phyloP scores from a whole-genome alignment of 2,888 invertebrate genomes.

The Cyclophora punctaria region DNA sequence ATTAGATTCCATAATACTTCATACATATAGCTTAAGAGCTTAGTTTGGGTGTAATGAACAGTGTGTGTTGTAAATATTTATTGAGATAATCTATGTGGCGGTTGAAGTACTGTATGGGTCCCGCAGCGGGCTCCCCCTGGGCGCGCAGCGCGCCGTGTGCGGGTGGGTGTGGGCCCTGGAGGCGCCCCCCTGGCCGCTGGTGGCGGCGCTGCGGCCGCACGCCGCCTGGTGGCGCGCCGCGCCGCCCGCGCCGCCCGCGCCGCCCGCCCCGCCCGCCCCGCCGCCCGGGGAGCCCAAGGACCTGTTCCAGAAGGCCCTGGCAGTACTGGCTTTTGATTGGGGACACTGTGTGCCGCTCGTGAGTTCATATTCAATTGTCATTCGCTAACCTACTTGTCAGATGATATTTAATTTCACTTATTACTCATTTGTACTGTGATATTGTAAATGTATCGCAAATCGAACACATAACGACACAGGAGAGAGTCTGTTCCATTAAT shows the following conservation, averaged over 20 bases:
- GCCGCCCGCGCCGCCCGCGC: conserved; percentile 34
- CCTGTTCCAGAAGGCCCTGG: conserved; percentile 34
- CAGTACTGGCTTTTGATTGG: conserved; percentile 49
- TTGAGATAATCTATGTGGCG: no score
- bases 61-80: no score
- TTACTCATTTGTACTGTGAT: no score
- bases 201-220: conserved; percentile 45
- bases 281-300: conserved; percentile 25
- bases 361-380: conserved; percentile 15
- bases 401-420: no score
- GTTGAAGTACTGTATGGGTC: neutral
- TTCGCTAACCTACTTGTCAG: no score
- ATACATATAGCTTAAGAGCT: no score
- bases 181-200: conserved; percentile 43
- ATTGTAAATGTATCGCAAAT: no score
- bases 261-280: conserved; percentile 39
- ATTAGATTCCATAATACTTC: no score
- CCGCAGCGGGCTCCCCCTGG: conserved; percentile 48
- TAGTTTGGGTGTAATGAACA: no score
- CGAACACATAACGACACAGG: no score
- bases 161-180: conserved; percentile 25
- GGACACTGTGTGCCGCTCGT: conserved; percentile 63
- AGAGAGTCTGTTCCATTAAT: no score
- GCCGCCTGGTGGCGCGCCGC: conserved; percentile 39
- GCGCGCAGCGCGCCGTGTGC: conserved; percentile 41